Evolutionary conservation across 2,113 vertebrate genomes (phyloP).

Genomic region (Daubentonia madagascariensis): DNA sequence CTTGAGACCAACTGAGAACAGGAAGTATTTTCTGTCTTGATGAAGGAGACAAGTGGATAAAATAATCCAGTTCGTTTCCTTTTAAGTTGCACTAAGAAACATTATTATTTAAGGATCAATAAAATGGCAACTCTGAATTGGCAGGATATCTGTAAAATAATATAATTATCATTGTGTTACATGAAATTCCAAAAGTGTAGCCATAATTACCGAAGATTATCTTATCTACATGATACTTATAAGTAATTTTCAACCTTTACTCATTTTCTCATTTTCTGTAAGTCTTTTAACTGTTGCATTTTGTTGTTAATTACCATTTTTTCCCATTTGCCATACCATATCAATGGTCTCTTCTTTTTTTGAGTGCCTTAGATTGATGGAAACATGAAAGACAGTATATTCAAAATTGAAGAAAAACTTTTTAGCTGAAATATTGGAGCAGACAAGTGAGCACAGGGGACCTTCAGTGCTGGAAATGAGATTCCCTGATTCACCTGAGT

Average conservation of each 20-base stretch:
- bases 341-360: neutral
- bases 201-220: neutral
- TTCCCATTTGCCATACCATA: neutral
- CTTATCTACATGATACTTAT: neutral
- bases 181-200: neutral
- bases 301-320: neutral
- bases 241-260: neutral
- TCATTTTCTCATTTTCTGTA: neutral
- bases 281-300: neutral
- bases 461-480: neutral
- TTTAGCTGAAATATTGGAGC: neutral
- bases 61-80: neutral
- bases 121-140: neutral
- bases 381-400: neutral
- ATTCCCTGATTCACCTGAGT: neutral
- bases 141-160: neutral
- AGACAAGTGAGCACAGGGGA: neutral
- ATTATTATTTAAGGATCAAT: constrained; percentile 28
- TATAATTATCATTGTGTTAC: neutral
- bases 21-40: neutral
- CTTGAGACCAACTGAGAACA: neutral
- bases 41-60: neutral
- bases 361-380: neutral
- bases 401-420: neutral
- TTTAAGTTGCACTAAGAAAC: neutral